Conservation (phyloP, 2,113 vertebrate species). For the Zosterops japonicus region DNA sequence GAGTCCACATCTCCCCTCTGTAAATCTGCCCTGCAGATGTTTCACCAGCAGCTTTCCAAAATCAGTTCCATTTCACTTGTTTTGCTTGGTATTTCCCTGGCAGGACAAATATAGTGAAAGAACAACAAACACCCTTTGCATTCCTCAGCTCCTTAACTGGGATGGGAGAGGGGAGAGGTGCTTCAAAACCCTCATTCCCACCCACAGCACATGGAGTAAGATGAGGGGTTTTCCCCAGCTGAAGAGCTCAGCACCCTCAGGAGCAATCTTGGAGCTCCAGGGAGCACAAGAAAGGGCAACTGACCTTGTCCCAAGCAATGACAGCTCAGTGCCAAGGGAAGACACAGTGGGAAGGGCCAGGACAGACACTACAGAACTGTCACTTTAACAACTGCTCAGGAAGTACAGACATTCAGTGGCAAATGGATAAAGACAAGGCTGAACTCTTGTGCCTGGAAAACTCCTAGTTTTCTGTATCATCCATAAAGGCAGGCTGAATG, state of each 20-base stretch:
- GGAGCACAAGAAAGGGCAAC: background rate
- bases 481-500: background rate
- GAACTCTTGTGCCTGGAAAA: background rate
- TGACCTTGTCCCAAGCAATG: fast-evolving
- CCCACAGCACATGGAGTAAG: background rate
- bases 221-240: background rate
- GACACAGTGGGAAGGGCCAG: background rate
- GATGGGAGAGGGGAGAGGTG: background rate
- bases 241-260: background rate
- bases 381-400: background rate
- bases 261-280: background rate
- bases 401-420: background rate
- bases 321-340: background rate
- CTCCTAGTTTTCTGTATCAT: background rate
- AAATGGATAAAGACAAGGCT: background rate
- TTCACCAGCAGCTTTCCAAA: background rate
- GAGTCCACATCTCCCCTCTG: background rate
- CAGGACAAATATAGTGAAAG: fast-evolving
- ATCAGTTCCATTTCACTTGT: background rate
- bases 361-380: background rate
- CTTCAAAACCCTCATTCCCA: background rate
- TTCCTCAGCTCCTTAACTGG: background rate
- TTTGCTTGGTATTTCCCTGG: background rate
- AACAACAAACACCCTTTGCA: background rate
- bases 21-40: background rate